Evolutionary conservation across 2,888 invertebrate genomes (phyloP).

Genomic region (Noctua fimbriata): DNA sequence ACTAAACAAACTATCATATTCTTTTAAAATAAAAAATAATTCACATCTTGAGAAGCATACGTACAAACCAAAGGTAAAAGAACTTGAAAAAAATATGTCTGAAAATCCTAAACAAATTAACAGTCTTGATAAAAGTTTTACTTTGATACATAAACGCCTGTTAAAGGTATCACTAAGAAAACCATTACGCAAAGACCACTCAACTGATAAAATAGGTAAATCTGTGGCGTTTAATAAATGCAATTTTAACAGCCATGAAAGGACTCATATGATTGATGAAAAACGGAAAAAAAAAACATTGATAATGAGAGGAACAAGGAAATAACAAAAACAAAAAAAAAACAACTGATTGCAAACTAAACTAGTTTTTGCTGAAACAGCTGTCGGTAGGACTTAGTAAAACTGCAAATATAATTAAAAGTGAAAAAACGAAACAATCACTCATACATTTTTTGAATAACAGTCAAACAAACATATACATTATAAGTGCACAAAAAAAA

Average conservation of each 20-base stretch:
- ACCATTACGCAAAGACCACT: not conserved
- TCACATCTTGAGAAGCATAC: not conserved
- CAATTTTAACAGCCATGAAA: not conserved
- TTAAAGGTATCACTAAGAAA: not conserved
- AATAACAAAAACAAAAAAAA: not conserved
- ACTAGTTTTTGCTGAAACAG: not conserved
- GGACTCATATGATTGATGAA: not conserved
- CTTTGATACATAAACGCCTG: not conserved
- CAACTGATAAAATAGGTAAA: not conserved
- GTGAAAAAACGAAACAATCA: not conserved
- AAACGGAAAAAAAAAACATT: not conserved
- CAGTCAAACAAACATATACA: not conserved
- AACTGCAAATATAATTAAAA: not conserved
- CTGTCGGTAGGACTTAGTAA: not conserved
- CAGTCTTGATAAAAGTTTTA: not conserved
- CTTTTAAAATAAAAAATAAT: not conserved
- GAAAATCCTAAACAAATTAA: constrained; percentile 14
- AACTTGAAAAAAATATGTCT: not conserved
- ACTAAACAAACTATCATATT: not conserved
- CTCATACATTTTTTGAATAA: not conserved
- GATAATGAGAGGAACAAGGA: not conserved
- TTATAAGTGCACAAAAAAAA: not conserved
- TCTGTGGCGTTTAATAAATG: not conserved
- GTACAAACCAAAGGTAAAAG: not conserved
- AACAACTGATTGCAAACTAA: not conserved